A percentile compares a stretch with the other conserved stretches of the same genome.
phyloP scores from a whole-genome alignment of 2,888 invertebrate species.

The Acrocyrtus sp. region DNA sequence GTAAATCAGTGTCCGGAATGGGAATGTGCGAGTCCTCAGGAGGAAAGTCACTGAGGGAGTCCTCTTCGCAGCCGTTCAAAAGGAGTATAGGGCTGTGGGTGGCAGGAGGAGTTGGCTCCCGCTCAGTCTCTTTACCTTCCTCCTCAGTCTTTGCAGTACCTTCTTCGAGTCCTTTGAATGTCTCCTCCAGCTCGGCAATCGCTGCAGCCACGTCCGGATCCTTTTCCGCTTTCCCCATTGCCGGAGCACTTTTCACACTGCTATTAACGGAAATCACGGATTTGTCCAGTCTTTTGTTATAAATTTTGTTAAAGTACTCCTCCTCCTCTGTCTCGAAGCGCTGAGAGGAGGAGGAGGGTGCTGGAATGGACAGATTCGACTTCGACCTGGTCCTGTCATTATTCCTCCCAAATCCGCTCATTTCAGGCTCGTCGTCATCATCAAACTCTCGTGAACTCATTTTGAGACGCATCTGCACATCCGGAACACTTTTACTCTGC shows the following conservation, averaged over 20 bases:
- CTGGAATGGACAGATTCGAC: constrained; percentile 32
- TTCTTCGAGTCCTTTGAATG: constrained; percentile 42
- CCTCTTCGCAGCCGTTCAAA: no score
- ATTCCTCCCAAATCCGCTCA: background rate
- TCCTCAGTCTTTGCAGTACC: no score
- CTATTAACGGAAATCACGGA: constrained; percentile 17
- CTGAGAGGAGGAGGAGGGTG: no score
- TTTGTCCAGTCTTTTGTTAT: constrained; percentile 28
- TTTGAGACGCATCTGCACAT: constrained; percentile 38
- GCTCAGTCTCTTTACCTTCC: background rate
- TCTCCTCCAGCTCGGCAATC: constrained; percentile 51
- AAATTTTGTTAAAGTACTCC: constrained; percentile 43
- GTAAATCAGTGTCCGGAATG: no score
- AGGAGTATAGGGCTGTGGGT: no score
- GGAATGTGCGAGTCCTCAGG: no score
- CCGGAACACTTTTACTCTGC: constrained; percentile 29
- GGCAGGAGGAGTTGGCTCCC: no score
- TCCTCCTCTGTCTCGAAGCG: constrained; percentile 27
- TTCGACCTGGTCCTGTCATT: constrained; percentile 21
- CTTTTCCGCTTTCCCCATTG: constrained; percentile 34
- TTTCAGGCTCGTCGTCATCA: constrained; percentile 16
- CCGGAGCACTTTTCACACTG: constrained; percentile 38
- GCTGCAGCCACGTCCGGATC: constrained; percentile 51
- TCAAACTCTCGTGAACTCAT: constrained; percentile 35
- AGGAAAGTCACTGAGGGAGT: no score